A percentile compares a stretch with the other conserved stretches of the same genome.
Evolutionary conservation across 2,797 vertebrate species (phyloP).

Genomic region (Mycteria americana): DNA sequence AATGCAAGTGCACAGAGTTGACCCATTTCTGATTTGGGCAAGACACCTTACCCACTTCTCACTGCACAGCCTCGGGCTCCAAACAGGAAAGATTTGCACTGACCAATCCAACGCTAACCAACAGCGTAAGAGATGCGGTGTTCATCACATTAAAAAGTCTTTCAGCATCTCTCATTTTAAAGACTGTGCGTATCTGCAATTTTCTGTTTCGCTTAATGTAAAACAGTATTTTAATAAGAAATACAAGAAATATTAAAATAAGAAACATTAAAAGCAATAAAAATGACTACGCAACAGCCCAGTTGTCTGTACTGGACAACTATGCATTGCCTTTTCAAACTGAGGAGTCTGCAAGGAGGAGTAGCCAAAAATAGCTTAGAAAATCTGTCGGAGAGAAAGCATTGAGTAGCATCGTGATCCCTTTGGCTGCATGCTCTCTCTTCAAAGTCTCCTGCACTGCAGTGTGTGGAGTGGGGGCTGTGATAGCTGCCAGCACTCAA

Average conservation of each 20-base stretch:
- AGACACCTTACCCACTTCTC: background rate
- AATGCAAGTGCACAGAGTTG: background rate
- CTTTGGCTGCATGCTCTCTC: background rate
- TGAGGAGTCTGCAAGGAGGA: background rate
- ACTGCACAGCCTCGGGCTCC: background rate
- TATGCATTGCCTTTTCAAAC: background rate
- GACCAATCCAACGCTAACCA: background rate
- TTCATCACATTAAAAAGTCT: background rate
- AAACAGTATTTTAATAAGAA: background rate
- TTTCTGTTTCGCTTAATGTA: background rate
- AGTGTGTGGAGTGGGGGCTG: background rate
- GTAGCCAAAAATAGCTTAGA: background rate
- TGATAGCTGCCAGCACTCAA: constrained; percentile 12
- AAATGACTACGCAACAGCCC: background rate
- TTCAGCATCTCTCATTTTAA: background rate
- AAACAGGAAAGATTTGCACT: background rate
- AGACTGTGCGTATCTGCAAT: background rate
- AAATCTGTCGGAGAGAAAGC: background rate
- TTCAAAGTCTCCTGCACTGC: background rate
- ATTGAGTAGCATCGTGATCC: background rate
- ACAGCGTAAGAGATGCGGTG: background rate
- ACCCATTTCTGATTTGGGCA: background rate
- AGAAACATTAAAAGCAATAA: background rate
- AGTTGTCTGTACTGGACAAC: background rate
- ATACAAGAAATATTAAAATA: background rate